phyloP scores from a whole-genome alignment of 2,113 vertebrate genomes.

The Rhea americana region DNA sequence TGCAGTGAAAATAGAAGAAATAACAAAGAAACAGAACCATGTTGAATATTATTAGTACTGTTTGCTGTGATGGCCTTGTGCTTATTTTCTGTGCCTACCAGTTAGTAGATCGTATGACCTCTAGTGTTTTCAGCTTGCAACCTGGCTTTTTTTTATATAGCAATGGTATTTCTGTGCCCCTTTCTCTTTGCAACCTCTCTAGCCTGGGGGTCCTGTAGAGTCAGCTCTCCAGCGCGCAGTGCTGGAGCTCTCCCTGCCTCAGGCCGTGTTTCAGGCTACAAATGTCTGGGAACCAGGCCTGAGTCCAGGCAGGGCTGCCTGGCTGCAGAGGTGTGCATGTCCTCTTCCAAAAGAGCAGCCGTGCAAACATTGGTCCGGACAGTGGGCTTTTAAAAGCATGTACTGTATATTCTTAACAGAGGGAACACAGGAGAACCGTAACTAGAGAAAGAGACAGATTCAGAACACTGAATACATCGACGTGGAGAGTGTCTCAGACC shows the following conservation, averaged over 20 bases:
- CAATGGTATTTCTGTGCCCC: neutral
- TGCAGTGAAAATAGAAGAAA: neutral
- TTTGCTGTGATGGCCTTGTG: neutral
- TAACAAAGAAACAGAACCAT: neutral
- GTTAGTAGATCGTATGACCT: accelerated
- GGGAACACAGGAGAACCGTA: neutral
- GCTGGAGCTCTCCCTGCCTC: neutral
- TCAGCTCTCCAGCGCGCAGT: neutral
- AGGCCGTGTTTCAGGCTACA: neutral
- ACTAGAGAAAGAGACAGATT: neutral
- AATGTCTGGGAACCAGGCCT: neutral
- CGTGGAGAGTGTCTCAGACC: neutral
- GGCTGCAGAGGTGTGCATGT: neutral
- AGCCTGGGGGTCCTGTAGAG: too few relatives aligned
- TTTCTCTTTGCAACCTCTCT: neutral
- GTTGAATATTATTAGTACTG: neutral
- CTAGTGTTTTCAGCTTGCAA: too few relatives aligned
- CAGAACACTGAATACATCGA: neutral
- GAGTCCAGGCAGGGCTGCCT: neutral
- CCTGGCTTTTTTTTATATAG: neutral
- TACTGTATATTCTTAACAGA: neutral
- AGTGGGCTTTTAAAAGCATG: neutral
- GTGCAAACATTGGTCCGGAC: neutral
- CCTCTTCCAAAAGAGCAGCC: neutral
- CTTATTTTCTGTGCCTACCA: neutral